Percentiles rank a stretch among this genome's conserved stretches.
Conservation (phyloP, 92 coral and sea anemone species). For the Micromussa lordhowensis region DNA sequence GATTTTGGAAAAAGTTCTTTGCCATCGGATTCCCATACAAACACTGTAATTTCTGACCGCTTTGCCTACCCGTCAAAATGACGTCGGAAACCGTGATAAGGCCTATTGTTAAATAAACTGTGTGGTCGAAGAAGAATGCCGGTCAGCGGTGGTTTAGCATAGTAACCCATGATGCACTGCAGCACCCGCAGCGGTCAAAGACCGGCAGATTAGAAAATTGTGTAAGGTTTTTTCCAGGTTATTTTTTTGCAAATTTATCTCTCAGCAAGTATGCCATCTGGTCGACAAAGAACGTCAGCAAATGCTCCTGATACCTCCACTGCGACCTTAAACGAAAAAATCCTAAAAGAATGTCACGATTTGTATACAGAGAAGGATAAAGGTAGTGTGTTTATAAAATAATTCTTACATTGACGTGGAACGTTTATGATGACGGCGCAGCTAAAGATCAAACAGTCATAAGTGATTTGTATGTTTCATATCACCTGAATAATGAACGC, state of each 20-base stretch:
- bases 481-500: neutral
- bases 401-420: constrained; percentile 23
- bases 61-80: no score
- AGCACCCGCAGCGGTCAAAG: neutral
- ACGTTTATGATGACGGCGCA: neutral
- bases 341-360: constrained; percentile 96
- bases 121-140: no score
- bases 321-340: constrained; percentile 86
- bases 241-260: neutral
- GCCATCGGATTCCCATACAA: no score
- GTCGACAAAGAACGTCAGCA: constrained; percentile 92
- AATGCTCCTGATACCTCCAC: constrained; percentile 93
- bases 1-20: no score
- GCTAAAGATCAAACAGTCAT: no score
- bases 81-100: no score
- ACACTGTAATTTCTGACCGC: no score
- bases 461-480: neutral
- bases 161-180: constrained; percentile 20
- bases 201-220: constrained; percentile 14
- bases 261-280: constrained; percentile 76
- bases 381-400: constrained; percentile 66
- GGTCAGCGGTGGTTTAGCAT: neutral
- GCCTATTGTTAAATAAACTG: no score
- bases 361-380: constrained; percentile 89
- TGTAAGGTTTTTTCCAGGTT: neutral